Base-by-base conservation (phyloP, 2,113 vertebrate species). In the Psettodes erumei region DNA sequence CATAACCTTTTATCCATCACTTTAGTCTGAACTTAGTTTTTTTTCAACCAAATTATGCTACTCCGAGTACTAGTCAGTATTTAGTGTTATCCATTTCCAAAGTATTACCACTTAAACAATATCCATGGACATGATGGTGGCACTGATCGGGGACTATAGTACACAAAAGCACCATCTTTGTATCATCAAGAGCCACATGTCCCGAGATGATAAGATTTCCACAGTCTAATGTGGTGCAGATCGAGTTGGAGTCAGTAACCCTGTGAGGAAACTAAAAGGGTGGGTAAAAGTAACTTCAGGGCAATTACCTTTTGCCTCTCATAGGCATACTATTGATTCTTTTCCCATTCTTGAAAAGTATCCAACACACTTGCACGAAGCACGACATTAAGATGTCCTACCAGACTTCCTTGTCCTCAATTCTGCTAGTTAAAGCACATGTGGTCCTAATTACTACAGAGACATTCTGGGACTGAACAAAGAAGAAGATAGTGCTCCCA, bases 361-460 rank as follows among this genome's bases (percentile, higher is more conserved):
- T 6, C 15, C 2, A 33, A 6, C 11, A 35, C 27, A 79, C 27
- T 38, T 25, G 19, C 32, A 40, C 3, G 10, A 73, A 40, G 6
- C 18, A 32, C 66, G 42, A 71, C 38, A 67, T 62, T 48, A 64
- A 51, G 11, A 32, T 45, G 43, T 75, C 53, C 75, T 54, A 5
- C 32, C 55, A 66, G 43, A 62, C 43, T 66, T 74, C 28, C 5
- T 54, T 75, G 62, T 55, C 81, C 68, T 83, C 43, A 70, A 38
- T 78, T 75, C 62, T 64, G 38, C 38, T 63, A 62, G 67, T 63
- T 82, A 80, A 66, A 71, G 38, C 64, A 71, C 65, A 82, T 68
- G 65, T 75, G 33, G 9, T 71, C 32, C 70, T 82, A 89, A 82
- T 82, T 76, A 85, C 69, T 27, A 54, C 18, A 8, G 38, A 76